These are phyloP conservation scores for Glaucomys volans DNA, from an alignment of 2,113 vertebrate genomes.

Conservation along the genomic window DNA sequence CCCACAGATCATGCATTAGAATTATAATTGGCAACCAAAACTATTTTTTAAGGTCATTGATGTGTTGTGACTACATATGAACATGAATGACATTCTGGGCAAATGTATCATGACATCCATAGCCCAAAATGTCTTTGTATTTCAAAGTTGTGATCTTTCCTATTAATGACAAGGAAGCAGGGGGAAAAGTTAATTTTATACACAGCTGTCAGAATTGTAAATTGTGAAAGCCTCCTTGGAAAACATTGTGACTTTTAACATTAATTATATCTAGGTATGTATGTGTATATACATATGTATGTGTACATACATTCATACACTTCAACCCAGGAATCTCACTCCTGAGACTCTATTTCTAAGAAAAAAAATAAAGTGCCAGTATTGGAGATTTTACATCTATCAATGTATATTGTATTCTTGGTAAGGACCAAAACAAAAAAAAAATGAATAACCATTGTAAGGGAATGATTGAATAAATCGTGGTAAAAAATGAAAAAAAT, in stretches of 20 bases:
- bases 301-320: too few relatives aligned
- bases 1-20: slow-evolving; percentile 4
- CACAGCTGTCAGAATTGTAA: background rate
- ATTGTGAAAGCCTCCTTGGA: background rate
- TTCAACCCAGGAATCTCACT: background rate
- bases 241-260: slow-evolving; percentile 15
- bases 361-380: background rate
- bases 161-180: background rate
- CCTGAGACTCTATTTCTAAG: slow-evolving; percentile 8
- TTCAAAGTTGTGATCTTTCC: background rate
- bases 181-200: background rate
- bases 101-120: background rate
- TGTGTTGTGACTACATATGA: background rate
- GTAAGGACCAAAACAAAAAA: background rate
- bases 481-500: too few relatives aligned
- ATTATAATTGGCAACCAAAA: background rate
- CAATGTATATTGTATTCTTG: slow-evolving; percentile 3
- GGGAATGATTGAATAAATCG: too few relatives aligned
- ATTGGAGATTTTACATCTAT: slow-evolving; percentile 29
- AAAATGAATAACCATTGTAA: too few relatives aligned
- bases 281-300: too few relatives aligned
- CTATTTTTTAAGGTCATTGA: slow-evolving; percentile 20
- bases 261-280: background rate
- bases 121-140: background rate
- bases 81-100: background rate